Base-by-base conservation (phyloP, 2,888 invertebrate species). In the Latrodectus hesperus region DNA sequence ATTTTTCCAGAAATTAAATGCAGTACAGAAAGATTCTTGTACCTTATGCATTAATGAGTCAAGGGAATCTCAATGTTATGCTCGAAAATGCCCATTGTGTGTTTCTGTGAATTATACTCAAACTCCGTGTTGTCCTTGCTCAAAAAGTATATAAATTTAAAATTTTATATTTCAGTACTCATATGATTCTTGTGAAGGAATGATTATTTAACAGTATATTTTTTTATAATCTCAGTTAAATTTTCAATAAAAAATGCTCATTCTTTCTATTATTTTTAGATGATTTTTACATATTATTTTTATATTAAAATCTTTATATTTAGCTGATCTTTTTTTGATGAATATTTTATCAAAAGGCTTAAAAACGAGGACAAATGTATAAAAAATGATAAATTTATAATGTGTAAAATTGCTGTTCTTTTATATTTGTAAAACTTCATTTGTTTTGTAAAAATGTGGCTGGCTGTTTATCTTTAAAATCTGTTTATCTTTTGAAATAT, bases 81-180 rank as follows among this genome's bases (percentile, higher is more conserved):
- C 14, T 17, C 81, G 26, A 9, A 87, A 81, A 67, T 87, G 86
- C 12, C 77, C 77, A 60, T 64, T 38, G 4, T 87, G 86, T 82
- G 49, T 72, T 53, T 17, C 22, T 49, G 26, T 11, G 5, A 22
- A 16, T n/a, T 67, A 38, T 67, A 53, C 12, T 9, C 55, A 67
- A 12, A 12, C 77, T n/a, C 51, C 67, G 16, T 87, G 86, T 51
- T 87, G 86, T 49, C 26, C 72, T 6, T 87, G 86, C 67, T 11
- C 71, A 16, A 38, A 71, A 77, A 38, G 86, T 87, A 64, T 72
- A 65, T 81, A 52, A n/a, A 51, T 17, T 16, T 55, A 2, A 49
- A 70, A 60, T 22, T 38, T n/a, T 38, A 38, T 38, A 8, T n/a
- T 9, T 26, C n/a, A 65, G 17, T n/a, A 10, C 51, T 52, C 9